A percentile compares a stretch with the other conserved stretches of the same genome.
Evolutionary conservation across 2,797 vertebrate genomes (phyloP).

Genomic region (Manis pentadactyla): DNA sequence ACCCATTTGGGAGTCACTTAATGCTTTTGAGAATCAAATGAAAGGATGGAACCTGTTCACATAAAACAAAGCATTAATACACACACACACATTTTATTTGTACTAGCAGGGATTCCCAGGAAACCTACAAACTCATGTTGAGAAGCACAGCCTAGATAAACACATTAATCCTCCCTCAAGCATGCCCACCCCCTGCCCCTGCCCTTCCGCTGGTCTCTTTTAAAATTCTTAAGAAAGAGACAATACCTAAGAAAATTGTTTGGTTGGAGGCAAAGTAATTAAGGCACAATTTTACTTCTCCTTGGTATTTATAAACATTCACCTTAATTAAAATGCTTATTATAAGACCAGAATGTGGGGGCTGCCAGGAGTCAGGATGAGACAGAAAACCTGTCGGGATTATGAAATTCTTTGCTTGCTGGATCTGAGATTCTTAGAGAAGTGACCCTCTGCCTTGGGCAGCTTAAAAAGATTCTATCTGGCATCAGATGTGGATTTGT

Average conservation of each 20-base stretch:
- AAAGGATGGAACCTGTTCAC: background rate
- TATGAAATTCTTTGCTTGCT: background rate
- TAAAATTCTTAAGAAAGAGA: conserved; percentile 41
- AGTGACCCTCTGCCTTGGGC: background rate
- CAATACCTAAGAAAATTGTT: background rate
- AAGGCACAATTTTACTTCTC: conserved; percentile 44
- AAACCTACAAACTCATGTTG: rapidly evolving
- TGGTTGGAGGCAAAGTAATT: conserved; percentile 57
- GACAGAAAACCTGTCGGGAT: background rate
- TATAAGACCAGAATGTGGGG: background rate
- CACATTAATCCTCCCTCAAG: background rate
- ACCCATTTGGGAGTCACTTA: background rate
- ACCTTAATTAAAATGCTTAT: conserved; percentile 49
- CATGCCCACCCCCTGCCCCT: rapidly evolving
- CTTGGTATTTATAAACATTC: conserved; percentile 54
- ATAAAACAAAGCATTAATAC: background rate
- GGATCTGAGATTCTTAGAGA: background rate
- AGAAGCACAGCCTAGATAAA: background rate
- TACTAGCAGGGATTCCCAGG: background rate
- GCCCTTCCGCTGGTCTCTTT: background rate
- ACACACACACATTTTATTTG: background rate
- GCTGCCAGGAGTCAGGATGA: background rate
- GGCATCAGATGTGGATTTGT: background rate
- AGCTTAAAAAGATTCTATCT: background rate
- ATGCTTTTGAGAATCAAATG: background rate